These are phyloP conservation scores for Dioctria rufipes DNA, from an alignment of 2,888 invertebrate genomes.

Conservation along the genomic window DNA sequence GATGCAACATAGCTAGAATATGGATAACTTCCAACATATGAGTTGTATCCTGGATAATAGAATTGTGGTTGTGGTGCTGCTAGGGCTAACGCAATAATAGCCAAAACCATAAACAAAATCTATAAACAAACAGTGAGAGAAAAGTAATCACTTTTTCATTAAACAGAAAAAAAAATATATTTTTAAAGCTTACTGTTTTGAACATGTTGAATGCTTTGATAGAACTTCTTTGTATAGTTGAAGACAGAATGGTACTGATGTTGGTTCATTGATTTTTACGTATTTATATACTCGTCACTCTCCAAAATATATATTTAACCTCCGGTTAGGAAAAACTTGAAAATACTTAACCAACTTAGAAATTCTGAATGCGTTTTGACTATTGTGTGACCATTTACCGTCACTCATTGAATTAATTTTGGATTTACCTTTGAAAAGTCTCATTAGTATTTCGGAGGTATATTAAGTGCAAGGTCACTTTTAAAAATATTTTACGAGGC, in stretches of 20 bases:
- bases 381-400: constrained; percentile 11
- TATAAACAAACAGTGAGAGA: background rate
- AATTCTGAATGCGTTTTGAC: constrained; percentile 33
- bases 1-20: constrained; percentile 27
- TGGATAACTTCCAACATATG: constrained; percentile 31
- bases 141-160: background rate
- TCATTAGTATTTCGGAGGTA: background rate
- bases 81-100: constrained; percentile 65
- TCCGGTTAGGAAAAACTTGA: background rate
- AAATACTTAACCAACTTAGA: background rate
- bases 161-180: background rate
- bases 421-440: background rate
- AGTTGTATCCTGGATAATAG: constrained; percentile 36
- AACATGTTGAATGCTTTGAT: constrained; percentile 23
- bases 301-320: background rate
- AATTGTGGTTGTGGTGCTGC: constrained; percentile 61
- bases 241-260: constrained; percentile 3
- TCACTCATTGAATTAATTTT: constrained; percentile 23
- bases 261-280: background rate
- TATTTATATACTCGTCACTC: constrained; percentile 8
- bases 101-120: constrained; percentile 61
- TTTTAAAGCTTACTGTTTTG: constrained; percentile 28
- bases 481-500: background rate
- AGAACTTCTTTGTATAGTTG: background rate
- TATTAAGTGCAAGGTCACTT: background rate